Conservation (phyloP, 37 sponge, comb jelly and placozoan genomes). For the Haliclona indistincta region DNA sequence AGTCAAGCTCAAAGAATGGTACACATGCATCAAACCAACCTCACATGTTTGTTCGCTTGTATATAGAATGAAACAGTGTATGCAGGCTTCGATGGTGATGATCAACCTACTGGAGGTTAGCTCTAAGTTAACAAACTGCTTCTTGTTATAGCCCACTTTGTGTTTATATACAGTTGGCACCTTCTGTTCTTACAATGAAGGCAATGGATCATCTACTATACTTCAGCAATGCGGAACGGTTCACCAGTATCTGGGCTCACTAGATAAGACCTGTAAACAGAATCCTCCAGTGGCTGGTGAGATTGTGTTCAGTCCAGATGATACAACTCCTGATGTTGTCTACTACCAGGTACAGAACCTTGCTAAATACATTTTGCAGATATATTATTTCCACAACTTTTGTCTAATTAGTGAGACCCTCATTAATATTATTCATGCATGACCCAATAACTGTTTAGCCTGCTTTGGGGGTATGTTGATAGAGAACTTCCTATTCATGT, state of each 20-base stretch:
- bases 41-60: too few species aligned
- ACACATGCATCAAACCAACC: too few species aligned
- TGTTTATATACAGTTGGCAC: conserved; percentile 27
- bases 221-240: conserved; percentile 15
- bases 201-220: not conserved
- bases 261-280: not conserved
- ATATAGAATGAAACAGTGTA: conserved; percentile 43
- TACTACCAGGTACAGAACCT: conserved; percentile 83
- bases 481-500: too few species aligned
- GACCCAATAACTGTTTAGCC: too few species aligned
- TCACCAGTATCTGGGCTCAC: conserved; percentile 1
- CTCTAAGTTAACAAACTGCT: not conserved
- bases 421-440: too few species aligned
- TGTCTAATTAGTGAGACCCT: too few species aligned
- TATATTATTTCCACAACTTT: too few species aligned
- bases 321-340: conserved; percentile 53
- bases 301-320: conserved; percentile 58
- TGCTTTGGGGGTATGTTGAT: too few species aligned
- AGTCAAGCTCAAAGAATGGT: not conserved
- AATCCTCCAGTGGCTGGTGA: too few species aligned
- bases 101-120: conserved; percentile 21
- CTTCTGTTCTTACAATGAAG: conserved; percentile 21
- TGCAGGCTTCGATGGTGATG: conserved; percentile 44
- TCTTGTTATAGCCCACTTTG: not conserved
- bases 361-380: too few species aligned